A percentile compares a stretch with the other conserved stretches of the same genome.
Conservation (phyloP, 1,140 invertebrate species). For the Coelopa frigida region DNA sequence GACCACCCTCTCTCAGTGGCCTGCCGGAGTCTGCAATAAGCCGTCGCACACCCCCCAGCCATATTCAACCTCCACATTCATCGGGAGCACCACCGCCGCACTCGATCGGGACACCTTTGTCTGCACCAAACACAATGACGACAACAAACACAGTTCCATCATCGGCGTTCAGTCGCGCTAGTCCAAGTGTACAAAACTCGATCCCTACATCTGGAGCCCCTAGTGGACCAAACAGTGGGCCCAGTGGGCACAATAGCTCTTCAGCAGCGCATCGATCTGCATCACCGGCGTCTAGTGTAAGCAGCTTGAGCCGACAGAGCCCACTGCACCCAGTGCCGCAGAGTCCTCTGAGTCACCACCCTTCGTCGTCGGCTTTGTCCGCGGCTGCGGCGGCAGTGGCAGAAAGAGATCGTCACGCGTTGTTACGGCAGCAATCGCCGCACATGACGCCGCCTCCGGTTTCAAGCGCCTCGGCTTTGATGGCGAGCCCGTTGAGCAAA, state of each 20-base stretch:
- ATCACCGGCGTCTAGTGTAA: conserved; percentile 36
- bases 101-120: conserved; percentile 12
- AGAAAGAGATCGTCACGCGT: conserved; percentile 41
- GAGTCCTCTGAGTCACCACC: conserved; percentile 37
- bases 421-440: conserved; percentile 43
- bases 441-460: conserved; percentile 44
- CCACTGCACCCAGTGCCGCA: conserved; percentile 41
- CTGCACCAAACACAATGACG: conserved; percentile 21
- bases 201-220: conserved; percentile 6
- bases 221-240: conserved; percentile 22
- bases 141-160: conserved; percentile 40
- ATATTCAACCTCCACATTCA: conserved; percentile 30
- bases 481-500: conserved; percentile 43
- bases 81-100: conserved; percentile 25
- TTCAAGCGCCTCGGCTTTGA: conserved; percentile 43
- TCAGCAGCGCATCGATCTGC: conserved; percentile 36
- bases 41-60: conserved; percentile 35
- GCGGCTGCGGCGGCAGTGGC: conserved; percentile 38
- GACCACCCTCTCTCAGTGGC: conserved; percentile 34
- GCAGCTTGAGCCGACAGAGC: conserved; percentile 41
- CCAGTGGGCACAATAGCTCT: conserved; percentile 23
- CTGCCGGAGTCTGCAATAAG: conserved; percentile 35
- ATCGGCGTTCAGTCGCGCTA: conserved; percentile 44
- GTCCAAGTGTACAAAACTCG: conserved; percentile 38
- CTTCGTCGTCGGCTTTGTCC: conserved; percentile 36